Conservation (phyloP, 1,140 invertebrate genomes). For the Zaprionus camerounensis region DNA sequence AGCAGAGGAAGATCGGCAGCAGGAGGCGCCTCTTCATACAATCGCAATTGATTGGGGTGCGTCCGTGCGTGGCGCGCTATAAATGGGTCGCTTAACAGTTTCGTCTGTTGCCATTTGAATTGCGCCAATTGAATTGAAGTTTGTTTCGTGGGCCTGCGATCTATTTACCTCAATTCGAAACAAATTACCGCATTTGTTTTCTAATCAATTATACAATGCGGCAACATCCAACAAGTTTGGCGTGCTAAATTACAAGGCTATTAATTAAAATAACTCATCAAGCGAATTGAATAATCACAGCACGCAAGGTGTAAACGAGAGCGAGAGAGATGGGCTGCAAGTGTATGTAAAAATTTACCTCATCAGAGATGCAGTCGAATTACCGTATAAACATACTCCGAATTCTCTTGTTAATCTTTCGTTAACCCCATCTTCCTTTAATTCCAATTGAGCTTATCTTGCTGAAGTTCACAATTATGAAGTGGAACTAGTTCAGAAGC, state of each 20-base stretch:
- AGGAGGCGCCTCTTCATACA: slow-evolving; percentile 25
- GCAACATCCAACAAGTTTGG: slow-evolving; percentile 26
- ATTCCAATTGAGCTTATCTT: background rate
- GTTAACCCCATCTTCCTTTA: background rate
- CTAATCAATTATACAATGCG: slow-evolving; percentile 17
- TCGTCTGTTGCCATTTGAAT: slow-evolving; percentile 15
- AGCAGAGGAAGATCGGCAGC: background rate
- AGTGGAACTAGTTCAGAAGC: background rate
- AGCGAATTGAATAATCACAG: slow-evolving; percentile 9
- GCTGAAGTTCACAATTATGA: background rate
- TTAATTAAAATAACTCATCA: background rate
- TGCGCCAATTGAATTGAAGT: slow-evolving; percentile 16
- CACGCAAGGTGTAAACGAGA: background rate
- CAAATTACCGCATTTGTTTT: slow-evolving; percentile 30
- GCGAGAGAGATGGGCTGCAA: background rate
- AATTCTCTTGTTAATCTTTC: background rate
- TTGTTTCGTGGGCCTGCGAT: background rate
- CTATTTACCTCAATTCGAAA: slow-evolving; percentile 25
- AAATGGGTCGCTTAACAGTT: slow-evolving; percentile 61
- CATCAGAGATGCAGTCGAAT: background rate
- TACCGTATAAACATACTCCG: background rate
- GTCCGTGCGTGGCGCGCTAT: slow-evolving; percentile 50
- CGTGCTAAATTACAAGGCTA: background rate
- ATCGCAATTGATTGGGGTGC: slow-evolving; percentile 53
- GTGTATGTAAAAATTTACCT: background rate